Evolutionary conservation across 2,888 invertebrate species (phyloP).

Genomic region (Eumerus sabulonum): DNA sequence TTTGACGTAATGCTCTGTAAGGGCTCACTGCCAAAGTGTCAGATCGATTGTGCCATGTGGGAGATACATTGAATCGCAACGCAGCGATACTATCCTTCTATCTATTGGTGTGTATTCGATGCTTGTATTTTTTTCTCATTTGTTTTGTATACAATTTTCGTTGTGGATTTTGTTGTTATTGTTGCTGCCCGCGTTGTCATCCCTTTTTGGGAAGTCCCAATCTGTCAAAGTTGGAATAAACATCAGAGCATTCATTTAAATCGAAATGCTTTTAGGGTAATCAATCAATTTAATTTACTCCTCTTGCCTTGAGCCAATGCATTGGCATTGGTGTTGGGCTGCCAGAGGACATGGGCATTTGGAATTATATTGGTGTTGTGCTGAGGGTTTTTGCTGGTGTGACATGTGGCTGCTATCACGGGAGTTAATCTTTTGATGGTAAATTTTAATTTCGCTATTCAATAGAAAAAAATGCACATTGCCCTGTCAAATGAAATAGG

Average conservation of each 20-base stretch:
- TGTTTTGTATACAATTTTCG: constrained; percentile 20
- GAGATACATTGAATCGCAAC: constrained; percentile 12
- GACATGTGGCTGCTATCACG: too few relatives aligned
- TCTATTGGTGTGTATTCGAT: background rate
- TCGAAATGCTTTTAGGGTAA: constrained; percentile 70
- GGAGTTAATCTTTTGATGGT: too few relatives aligned
- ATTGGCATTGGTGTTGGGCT: too few relatives aligned
- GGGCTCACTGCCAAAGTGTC: constrained; percentile 50
- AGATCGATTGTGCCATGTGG: constrained; percentile 35
- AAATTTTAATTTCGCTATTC: too few relatives aligned
- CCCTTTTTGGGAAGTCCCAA: constrained; percentile 62
- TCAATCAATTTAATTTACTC: constrained; percentile 74
- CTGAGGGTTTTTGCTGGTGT: too few relatives aligned
- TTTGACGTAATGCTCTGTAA: constrained; percentile 46
- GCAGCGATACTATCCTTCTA: background rate
- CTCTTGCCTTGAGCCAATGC: too few relatives aligned
- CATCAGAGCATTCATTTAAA: constrained; percentile 55
- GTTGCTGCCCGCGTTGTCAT: constrained; percentile 32
- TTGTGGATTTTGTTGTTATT: constrained; percentile 10
- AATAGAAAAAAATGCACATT: too few relatives aligned
- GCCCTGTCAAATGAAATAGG: too few relatives aligned
- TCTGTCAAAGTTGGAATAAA: constrained; percentile 73
- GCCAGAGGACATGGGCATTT: too few relatives aligned
- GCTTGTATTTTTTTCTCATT: constrained; percentile 19
- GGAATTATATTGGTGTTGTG: too few relatives aligned